Evolutionary conservation across 2,113 vertebrate species (phyloP).

Genomic region (Callocephalon fimbriatum): DNA sequence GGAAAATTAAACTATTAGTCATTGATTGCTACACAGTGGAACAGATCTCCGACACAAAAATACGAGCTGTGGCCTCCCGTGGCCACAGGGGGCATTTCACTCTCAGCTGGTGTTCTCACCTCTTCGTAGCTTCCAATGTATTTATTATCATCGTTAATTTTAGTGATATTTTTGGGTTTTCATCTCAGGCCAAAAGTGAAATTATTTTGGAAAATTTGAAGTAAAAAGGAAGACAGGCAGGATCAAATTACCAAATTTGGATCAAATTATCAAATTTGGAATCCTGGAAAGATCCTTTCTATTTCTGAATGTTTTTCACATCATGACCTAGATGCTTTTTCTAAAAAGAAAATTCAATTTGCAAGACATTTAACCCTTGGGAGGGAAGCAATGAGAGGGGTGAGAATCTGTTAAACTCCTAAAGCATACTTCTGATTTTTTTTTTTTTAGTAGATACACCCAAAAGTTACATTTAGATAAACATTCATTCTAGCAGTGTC

Average conservation of each 20-base stretch:
- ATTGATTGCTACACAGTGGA: background rate
- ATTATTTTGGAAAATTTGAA: background rate
- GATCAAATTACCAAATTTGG: background rate
- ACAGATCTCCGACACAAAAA: background rate
- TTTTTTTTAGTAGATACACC: background rate
- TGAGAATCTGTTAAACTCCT: background rate
- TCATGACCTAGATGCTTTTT: background rate
- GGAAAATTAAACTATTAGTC: background rate
- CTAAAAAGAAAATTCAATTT: background rate
- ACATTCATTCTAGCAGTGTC: background rate
- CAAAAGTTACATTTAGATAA: background rate
- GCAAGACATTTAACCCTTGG: background rate
- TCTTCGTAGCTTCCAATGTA: background rate
- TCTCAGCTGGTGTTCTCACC: background rate
- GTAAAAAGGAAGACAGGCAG: background rate
- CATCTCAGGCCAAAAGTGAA: background rate
- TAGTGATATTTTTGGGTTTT: background rate
- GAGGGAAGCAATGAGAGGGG: background rate
- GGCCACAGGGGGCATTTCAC: background rate
- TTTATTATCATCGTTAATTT: background rate
- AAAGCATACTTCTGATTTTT: background rate
- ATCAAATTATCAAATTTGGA: background rate
- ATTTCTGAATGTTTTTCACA: background rate
- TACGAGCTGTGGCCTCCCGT: background rate
- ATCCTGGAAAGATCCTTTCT: conserved; percentile 3